Evolutionary conservation across 2,113 vertebrate genomes (phyloP).

Genomic region (Sitta europaea): DNA sequence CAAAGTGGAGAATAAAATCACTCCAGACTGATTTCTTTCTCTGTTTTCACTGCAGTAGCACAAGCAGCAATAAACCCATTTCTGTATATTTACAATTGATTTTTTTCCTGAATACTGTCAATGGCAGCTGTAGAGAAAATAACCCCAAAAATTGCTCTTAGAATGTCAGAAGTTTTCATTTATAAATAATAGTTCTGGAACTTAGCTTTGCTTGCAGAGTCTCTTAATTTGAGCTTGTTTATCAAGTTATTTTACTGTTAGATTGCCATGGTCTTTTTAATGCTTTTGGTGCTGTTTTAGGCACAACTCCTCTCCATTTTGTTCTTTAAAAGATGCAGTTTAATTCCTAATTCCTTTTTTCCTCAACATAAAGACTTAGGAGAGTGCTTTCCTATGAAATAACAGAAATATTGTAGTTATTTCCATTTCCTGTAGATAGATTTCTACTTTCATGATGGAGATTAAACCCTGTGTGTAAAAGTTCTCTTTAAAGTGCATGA

Average conservation of each 20-base stretch:
- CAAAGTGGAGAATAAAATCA: not conserved
- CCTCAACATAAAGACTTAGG: accelerated
- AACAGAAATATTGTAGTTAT: not conserved
- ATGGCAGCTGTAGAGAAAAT: not conserved
- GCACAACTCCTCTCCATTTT: not conserved
- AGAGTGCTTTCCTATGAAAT: not conserved
- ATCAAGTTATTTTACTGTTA: not conserved
- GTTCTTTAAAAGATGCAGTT: not conserved
- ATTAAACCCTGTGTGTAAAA: not conserved
- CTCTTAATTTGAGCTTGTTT: not conserved
- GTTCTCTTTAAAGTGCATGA: not conserved
- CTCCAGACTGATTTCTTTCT: not conserved
- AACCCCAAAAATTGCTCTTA: not conserved
- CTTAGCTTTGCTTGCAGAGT: not conserved
- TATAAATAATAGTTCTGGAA: not conserved
- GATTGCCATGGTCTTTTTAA: not conserved
- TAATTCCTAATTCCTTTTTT: not conserved
- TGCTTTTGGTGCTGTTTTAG: not conserved
- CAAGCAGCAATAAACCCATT: not conserved
- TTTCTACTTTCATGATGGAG: not conserved
- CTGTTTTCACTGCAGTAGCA: not conserved
- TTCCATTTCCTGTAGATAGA: not conserved
- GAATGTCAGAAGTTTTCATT: not conserved
- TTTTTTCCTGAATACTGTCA: not conserved
- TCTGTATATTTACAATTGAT: not conserved